Percentiles rank a stretch among this genome's conserved stretches.
These are phyloP conservation scores for Peromyscus attwateri DNA, from an alignment of 2,797 vertebrate species.

Conservation along the genomic window DNA sequence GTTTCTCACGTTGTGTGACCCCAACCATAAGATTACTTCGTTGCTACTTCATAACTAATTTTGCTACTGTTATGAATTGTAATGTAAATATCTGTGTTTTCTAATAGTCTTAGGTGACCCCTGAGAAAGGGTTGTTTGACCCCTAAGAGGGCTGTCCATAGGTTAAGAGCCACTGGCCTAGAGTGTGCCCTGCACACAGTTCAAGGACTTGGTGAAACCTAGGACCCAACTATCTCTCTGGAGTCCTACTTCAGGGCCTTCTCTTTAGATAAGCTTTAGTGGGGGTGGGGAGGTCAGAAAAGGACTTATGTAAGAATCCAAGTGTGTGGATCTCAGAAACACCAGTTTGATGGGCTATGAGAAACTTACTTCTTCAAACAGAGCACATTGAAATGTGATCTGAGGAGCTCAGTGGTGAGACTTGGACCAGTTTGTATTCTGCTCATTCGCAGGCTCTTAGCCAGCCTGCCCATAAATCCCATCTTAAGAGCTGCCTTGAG, in stretches of 20 bases:
- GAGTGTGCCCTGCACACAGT: accelerated
- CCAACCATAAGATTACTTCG: not conserved
- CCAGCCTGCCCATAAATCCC: not conserved
- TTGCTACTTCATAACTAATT: not conserved
- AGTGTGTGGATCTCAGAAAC: not conserved
- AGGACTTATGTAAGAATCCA: not conserved
- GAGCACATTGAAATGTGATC: not conserved
- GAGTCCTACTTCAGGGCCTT: not conserved
- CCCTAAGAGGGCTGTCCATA: not conserved
- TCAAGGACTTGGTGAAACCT: too few species aligned
- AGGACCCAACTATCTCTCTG: not conserved
- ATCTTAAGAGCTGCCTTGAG: not conserved
- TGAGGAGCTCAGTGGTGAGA: not conserved
- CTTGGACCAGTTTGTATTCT: not conserved
- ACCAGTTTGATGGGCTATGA: not conserved
- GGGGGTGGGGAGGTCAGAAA: not conserved
- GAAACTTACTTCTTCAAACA: slow-evolving; percentile 19
- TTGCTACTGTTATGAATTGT: not conserved
- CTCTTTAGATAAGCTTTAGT: slow-evolving; percentile 4
- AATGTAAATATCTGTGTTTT: not conserved
- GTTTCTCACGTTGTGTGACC: not conserved
- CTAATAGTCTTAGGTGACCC: not conserved
- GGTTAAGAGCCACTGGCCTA: not conserved
- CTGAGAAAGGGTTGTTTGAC: not conserved
- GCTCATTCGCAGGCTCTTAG: not conserved